Percentiles rank a stretch among this genome's conserved stretches.
Conservation (phyloP, 2,888 invertebrate species). For the Orthosia cruda region DNA sequence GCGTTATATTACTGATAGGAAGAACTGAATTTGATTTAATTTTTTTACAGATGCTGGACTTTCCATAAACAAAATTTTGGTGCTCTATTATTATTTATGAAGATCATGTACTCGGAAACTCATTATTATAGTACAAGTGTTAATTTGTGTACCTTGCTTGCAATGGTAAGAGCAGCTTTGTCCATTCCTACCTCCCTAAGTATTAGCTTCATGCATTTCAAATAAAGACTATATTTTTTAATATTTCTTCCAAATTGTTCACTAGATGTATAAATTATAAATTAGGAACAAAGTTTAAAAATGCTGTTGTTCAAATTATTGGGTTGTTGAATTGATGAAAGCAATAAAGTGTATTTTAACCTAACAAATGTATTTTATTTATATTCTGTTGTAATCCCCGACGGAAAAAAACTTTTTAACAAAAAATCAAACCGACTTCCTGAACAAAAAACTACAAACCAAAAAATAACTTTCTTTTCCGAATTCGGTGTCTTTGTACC, state of each 20-base stretch:
- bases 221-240: conserved; percentile 49
- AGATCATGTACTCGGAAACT: conserved; percentile 30
- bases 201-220: conserved; percentile 49
- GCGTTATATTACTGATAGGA: not conserved
- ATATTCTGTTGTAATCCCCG: not conserved
- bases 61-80: conserved; percentile 78
- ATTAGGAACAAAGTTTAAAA: conserved; percentile 42
- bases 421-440: too few relatives aligned
- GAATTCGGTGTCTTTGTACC: too few relatives aligned
- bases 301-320: conserved; percentile 52
- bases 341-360: conserved; percentile 63
- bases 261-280: conserved; percentile 60
- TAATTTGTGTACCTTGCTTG: conserved; percentile 42
- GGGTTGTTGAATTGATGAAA: conserved; percentile 67
- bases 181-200: conserved; percentile 46
- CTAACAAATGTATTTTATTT: conserved; percentile 31
- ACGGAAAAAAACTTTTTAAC: too few relatives aligned
- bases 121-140: conserved; percentile 29
- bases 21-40: not conserved
- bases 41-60: conserved; percentile 90
- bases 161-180: conserved; percentile 38
- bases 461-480: too few relatives aligned
- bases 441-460: too few relatives aligned
- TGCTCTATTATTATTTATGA: conserved; percentile 35
- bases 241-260: conserved; percentile 59